Percentiles rank a stretch among this genome's conserved stretches.
Conservation (phyloP, 2,113 vertebrate genomes). For the Polypterus bichir region DNA sequence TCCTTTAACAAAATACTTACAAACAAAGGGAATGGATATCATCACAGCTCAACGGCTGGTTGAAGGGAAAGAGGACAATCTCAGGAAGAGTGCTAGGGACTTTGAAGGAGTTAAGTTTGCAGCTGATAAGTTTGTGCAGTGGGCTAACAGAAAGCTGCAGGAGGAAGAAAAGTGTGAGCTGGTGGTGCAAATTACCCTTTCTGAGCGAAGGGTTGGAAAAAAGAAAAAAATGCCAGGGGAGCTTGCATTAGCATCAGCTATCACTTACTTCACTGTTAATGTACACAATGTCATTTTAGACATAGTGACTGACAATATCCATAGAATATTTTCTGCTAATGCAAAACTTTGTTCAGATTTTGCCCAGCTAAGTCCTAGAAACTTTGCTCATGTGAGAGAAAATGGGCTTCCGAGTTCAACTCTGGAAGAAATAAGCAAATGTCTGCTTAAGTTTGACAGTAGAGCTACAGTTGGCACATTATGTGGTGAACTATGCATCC, state of each 20-base stretch:
- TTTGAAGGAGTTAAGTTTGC: conserved; percentile 16
- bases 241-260: conserved; percentile 7
- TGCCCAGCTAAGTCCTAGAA: conserved; percentile 16
- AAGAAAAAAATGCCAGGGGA: conserved; percentile 7
- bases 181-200: conserved; percentile 13
- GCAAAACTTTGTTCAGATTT: conserved; percentile 14
- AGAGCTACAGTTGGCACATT: background rate
- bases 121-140: conserved; percentile 18
- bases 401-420: conserved; percentile 11
- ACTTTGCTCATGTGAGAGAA: conserved; percentile 10
- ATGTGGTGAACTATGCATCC: too few species aligned
- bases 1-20: too few species aligned
- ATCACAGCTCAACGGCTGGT: too few species aligned
- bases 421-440: conserved; percentile 15
- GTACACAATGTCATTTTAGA: conserved; percentile 22
- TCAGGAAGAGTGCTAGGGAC: background rate
- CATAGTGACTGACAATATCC: conserved; percentile 11
- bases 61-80: too few species aligned
- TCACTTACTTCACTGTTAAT: conserved; percentile 9
- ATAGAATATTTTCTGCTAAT: conserved; percentile 16
- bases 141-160: conserved; percentile 13
- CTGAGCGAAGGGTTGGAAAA: background rate
- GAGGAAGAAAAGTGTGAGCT: conserved; percentile 11
- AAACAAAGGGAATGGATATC: too few species aligned
- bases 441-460: conserved; percentile 14